These are phyloP conservation scores for Tipula confusa DNA, from an alignment of 2,888 invertebrate genomes.

Conservation along the genomic window DNA sequence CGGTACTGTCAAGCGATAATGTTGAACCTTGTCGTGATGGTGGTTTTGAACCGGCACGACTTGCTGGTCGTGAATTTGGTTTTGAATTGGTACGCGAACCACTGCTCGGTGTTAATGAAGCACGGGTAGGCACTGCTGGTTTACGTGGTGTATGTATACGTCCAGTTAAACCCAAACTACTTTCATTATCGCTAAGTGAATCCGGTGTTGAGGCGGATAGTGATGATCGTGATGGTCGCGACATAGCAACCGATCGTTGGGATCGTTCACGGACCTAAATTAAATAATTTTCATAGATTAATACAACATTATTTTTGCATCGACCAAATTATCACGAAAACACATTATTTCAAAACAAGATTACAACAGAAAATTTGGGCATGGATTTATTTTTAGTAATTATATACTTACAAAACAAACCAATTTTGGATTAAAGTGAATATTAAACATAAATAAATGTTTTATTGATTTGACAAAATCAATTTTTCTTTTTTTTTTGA, in stretches of 20 bases:
- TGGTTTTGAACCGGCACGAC: slow-evolving; percentile 84
- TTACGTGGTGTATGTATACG: slow-evolving; percentile 55
- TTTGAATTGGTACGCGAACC: slow-evolving; percentile 69
- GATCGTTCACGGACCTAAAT: slow-evolving; percentile 87
- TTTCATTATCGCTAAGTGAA: slow-evolving; percentile 83
- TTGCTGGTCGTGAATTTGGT: slow-evolving; percentile 80
- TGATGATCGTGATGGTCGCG: slow-evolving; percentile 70
- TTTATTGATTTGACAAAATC: background rate
- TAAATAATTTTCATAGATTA: background rate
- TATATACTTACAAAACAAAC: slow-evolving; percentile 20
- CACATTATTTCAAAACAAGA: background rate
- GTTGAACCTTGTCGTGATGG: slow-evolving; percentile 92
- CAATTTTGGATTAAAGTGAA: slow-evolving; percentile 25
- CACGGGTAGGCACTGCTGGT: slow-evolving; percentile 33
- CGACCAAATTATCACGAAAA: background rate
- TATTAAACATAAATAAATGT: background rate
- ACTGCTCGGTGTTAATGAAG: slow-evolving; percentile 47
- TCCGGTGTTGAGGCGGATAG: slow-evolving; percentile 84
- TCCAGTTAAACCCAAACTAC: slow-evolving; percentile 65
- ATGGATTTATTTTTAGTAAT: background rate
- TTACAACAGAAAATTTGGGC: background rate
- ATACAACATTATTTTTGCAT: too few species aligned
- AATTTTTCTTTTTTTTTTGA: background rate
- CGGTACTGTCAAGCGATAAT: slow-evolving; percentile 82
- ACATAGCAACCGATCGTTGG: slow-evolving; percentile 87